Evolutionary conservation across 92 coral and sea anemone species (phyloP).

Genomic region (Siderastrea siderea): DNA sequence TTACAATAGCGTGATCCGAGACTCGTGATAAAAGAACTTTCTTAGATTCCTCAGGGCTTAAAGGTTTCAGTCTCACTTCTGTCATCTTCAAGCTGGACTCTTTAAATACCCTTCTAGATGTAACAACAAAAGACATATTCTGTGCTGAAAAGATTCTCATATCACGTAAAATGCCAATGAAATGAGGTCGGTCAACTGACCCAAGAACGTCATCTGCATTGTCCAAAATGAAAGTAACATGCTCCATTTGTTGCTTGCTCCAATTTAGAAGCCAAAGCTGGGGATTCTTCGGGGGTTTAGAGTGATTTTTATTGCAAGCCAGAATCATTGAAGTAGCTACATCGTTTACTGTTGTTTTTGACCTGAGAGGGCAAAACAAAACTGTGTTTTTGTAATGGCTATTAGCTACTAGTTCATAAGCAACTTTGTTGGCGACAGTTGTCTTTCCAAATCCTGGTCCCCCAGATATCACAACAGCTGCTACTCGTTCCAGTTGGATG

Average conservation of each 20-base stretch:
- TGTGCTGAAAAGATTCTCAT: conserved; percentile 17
- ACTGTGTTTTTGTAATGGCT: background rate
- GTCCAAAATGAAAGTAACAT: conserved; percentile 20
- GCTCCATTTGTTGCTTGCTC: conserved; percentile 20
- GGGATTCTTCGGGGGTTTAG: conserved; percentile 19
- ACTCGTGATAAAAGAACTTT: background rate
- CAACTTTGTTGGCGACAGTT: conserved; percentile 43
- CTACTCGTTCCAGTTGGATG: background rate
- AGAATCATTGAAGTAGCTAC: conserved; percentile 22
- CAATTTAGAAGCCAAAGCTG: conserved; percentile 6
- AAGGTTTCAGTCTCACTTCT: background rate
- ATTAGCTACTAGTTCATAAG: conserved; percentile 7
- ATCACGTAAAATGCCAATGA: background rate
- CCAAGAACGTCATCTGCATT: conserved; percentile 19
- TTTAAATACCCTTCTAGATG: conserved; percentile 11
- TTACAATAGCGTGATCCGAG: background rate
- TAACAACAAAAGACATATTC: conserved; percentile 2
- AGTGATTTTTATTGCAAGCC: background rate
- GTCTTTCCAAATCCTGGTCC: conserved; percentile 60
- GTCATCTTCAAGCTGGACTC: conserved; percentile 18
- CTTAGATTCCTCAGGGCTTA: background rate
- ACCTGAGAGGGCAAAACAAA: conserved; percentile 5
- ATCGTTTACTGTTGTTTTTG: background rate
- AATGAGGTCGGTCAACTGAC: background rate
- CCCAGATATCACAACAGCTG: conserved; percentile 37